phyloP scores from a whole-genome alignment of 2,797 vertebrate genomes.

The Crax fasciolata region DNA sequence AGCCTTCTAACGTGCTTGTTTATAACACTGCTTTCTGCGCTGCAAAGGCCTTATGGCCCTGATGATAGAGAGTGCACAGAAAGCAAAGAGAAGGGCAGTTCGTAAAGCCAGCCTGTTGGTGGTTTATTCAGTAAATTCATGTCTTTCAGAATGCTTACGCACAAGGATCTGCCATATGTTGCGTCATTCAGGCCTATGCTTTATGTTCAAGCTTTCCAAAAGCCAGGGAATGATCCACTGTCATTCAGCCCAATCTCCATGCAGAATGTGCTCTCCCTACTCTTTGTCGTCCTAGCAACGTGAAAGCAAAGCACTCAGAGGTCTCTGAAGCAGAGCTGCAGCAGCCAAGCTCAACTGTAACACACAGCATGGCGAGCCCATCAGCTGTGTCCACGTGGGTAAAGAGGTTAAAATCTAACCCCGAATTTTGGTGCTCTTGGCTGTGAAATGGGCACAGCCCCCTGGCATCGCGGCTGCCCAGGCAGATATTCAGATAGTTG shows the following conservation, averaged over 20 bases:
- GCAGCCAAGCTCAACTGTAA: background rate
- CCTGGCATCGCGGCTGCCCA: background rate
- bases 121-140: background rate
- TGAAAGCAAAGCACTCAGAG: background rate
- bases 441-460: background rate
- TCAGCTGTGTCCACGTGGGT: background rate
- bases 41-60: rapidly evolving
- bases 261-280: background rate
- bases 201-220: background rate
- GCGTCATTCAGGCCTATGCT: background rate
- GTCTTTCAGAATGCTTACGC: background rate
- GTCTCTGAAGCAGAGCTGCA: background rate
- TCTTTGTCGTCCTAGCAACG: background rate
- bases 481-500: background rate
- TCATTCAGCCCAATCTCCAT: background rate
- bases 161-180: background rate
- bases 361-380: background rate
- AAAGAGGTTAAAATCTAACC: background rate
- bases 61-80: background rate
- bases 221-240: background rate
- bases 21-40: background rate
- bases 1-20: background rate
- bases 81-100: slow-evolving; percentile 27
- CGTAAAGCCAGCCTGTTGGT: background rate
- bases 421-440: background rate